phyloP scores from a whole-genome alignment of 2,797 vertebrate genomes.

The Coregonus sp. region DNA sequence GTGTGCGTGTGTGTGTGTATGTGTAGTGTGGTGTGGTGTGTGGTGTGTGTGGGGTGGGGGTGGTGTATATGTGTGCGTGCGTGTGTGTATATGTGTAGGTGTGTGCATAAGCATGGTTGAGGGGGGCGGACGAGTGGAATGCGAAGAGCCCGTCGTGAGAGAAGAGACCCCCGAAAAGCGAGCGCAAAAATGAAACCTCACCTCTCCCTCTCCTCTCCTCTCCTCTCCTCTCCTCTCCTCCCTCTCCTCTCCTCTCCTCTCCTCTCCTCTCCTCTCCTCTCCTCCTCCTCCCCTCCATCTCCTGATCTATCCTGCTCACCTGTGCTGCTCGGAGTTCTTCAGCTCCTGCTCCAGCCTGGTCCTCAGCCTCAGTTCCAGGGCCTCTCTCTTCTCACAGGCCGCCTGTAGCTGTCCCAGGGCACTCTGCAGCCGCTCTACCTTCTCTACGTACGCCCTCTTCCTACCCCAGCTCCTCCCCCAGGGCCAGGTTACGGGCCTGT shows the following conservation, averaged over 20 bases:
- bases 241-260: background rate
- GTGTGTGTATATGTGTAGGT: too few relatives aligned
- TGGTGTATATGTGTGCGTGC: accelerated
- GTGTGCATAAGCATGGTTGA: too few relatives aligned
- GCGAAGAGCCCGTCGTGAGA: too few relatives aligned
- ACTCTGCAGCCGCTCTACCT: conserved; percentile 92
- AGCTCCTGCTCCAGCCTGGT: conserved; percentile 94
- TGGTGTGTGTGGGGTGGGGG: too few relatives aligned
- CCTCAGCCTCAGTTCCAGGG: conserved; percentile 87
- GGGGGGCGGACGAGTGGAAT: too few relatives aligned
- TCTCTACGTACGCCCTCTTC: conserved; percentile 93
- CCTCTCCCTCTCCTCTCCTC: background rate
- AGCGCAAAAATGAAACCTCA: too few relatives aligned
- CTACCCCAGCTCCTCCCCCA: conserved; percentile 90
- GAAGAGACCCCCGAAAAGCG: too few relatives aligned
- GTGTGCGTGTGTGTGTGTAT: too few relatives aligned
- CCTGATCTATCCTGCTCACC: conserved; percentile 68
- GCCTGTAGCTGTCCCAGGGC: conserved; percentile 92
- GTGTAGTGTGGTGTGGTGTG: too few relatives aligned
- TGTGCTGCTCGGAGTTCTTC: conserved; percentile 91
- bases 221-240: background rate
- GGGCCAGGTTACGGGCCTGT: conserved; percentile 81
- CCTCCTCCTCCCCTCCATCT: background rate
- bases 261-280: background rate
- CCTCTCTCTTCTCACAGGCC: conserved; percentile 93